Evolutionary conservation across 2,797 vertebrate genomes (phyloP).

Genomic region (Mormyrops boulengeri): DNA sequence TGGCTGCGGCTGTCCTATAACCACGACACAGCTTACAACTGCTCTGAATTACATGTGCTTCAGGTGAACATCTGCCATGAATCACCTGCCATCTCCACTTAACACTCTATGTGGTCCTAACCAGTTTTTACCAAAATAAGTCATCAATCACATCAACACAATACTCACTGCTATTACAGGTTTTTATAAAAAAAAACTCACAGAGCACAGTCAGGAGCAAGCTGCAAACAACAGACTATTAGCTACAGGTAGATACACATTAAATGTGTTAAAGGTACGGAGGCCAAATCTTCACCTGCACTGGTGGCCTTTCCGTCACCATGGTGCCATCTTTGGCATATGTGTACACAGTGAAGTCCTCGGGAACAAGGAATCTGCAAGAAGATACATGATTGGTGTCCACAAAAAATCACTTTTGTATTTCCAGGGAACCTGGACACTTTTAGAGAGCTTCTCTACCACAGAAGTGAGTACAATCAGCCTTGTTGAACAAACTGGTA

Average conservation of each 20-base stretch:
- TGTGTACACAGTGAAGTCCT: conserved; percentile 81
- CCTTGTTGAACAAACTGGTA: neutral
- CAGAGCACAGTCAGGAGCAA: neutral
- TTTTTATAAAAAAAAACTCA: neutral
- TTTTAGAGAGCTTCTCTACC: neutral
- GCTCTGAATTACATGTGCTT: neutral
- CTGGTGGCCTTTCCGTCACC: conserved; percentile 55
- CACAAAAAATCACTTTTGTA: neutral
- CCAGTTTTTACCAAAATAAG: neutral
- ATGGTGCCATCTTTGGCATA: conserved; percentile 68
- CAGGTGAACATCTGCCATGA: neutral
- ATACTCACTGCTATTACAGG: neutral
- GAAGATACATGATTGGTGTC: neutral
- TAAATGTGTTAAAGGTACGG: neutral
- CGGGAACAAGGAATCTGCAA: conserved; percentile 73
- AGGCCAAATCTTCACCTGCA: conserved; percentile 60
- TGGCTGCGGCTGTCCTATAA: neutral
- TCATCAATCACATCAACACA: neutral
- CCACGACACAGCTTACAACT: neutral
- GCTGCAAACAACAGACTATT: neutral
- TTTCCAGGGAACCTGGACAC: neutral
- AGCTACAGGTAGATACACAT: neutral
- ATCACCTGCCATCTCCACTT: neutral
- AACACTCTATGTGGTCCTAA: neutral
- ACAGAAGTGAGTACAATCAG: neutral